Conservation (phyloP, 2,888 invertebrate genomes). For the Schizaphis graminum region DNA sequence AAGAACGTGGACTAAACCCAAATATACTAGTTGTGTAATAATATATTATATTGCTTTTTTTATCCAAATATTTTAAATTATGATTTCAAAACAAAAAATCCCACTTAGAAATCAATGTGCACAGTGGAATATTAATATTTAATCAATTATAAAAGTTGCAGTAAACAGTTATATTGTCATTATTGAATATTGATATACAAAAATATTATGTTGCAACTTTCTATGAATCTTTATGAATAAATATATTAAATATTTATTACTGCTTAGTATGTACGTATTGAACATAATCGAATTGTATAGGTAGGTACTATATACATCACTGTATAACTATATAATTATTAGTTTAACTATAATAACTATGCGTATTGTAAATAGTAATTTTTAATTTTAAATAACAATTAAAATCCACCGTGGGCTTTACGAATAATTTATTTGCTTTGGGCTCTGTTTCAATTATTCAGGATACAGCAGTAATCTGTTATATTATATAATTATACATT, state of each 20-base stretch:
- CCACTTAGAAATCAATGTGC: background rate
- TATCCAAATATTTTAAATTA: conserved; percentile 38
- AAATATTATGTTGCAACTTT: background rate
- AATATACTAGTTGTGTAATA: conserved; percentile 30
- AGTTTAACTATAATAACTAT: background rate
- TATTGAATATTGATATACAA: background rate
- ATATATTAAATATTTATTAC: conserved; percentile 1
- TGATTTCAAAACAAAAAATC: conserved; percentile 32
- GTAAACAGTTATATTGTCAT: background rate
- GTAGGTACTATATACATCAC: background rate
- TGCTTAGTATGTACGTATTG: background rate
- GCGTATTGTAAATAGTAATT: background rate
- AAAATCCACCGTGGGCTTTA: background rate
- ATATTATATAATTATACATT: background rate
- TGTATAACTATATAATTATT: conserved; percentile 15
- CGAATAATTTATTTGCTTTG: background rate
- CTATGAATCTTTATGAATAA: background rate
- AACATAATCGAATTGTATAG: background rate
- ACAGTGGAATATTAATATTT: background rate
- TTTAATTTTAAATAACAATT: conserved; percentile 2
- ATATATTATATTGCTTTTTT: background rate
- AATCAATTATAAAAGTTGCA: background rate
- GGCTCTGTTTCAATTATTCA: conserved; percentile 17
- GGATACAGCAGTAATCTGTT: background rate
- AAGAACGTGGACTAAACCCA: conserved; percentile 43